Base-by-base conservation (phyloP, 2,888 invertebrate species). In the Magallana nippona region DNA sequence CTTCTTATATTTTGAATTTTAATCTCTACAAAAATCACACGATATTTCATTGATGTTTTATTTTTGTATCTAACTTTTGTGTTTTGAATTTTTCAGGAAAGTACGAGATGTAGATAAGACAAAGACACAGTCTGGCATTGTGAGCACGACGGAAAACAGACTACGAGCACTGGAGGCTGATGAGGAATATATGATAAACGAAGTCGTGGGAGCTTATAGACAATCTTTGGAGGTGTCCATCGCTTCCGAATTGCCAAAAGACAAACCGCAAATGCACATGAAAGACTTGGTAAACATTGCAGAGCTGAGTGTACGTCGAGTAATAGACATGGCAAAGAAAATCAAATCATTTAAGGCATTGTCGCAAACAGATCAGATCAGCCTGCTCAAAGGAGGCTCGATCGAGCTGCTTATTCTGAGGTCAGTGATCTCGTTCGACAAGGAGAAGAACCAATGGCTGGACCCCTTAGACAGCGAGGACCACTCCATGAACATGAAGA, bases 341-440 rank as follows among this genome's bases (percentile, higher is more conserved):
- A 94, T 93, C 85, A 93, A 93, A 88, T 97, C 97, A 0, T 99
- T 99, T 94, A 97, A 97, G 94, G 97, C 97, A 92, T 97, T 99
- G 96, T 98, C 98, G 92, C 98, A 98, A 92, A 97, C 97, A 90
- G 99, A 99, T 94, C 98, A 99, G 95, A 96, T 98, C 85, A 96
- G 96, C 44, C 95, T 98, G 57, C 94, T 98, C n/a, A 98, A 98
- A 94, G 98, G 98, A 1, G 98, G 98, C 1, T 98, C 98, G 92
- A 98, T 98, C 79, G 99, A 99, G 95, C 97, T 99, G 96, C 97
- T 99, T 96, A 97, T 99, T 87, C 96, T 99, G 82, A 95, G 98
- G 55, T 98, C 98, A 89, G 98, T 98, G 0, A 97, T 98, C 95
- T 97, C 97, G 80, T 99, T 98, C 93, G 98, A 99, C 93, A 96